Conservation (phyloP, 2,888 invertebrate species). For the Imbricaverruca yamaguchii region DNA sequence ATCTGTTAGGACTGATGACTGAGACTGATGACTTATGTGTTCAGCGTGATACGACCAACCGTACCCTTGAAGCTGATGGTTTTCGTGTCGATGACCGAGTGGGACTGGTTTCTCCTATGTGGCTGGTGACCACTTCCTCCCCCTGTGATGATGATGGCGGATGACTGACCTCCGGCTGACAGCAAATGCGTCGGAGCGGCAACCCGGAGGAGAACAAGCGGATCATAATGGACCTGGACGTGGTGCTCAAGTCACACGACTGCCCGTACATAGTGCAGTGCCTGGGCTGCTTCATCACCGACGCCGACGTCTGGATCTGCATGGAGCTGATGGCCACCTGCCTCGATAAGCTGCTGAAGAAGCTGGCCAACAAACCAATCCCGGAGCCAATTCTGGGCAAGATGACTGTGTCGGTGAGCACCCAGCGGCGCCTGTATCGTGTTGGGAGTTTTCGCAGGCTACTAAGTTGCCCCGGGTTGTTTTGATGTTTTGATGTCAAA, state of each 20-base stretch:
- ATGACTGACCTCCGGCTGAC: constrained; percentile 33
- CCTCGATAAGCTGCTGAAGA: constrained; percentile 89
- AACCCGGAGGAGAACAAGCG: constrained; percentile 95
- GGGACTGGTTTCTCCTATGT: too few species aligned
- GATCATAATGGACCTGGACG: constrained; percentile 97
- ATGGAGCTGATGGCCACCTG: constrained; percentile 99
- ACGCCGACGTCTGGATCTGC: constrained; percentile 98
- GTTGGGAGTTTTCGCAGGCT: too few species aligned
- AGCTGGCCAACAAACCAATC: constrained; percentile 68
- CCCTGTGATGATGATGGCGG: too few species aligned
- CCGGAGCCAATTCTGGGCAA: constrained; percentile 95
- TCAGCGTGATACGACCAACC: too few species aligned
- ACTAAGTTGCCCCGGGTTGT: too few species aligned
- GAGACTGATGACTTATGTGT: too few species aligned
- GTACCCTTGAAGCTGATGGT: too few species aligned
- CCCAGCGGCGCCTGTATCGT: not conserved
- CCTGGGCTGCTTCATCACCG: constrained; percentile 94
- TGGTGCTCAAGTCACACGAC: constrained; percentile 93
- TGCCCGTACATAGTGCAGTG: constrained; percentile 96
- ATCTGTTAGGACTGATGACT: too few species aligned
- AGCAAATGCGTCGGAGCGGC: constrained; percentile 95
- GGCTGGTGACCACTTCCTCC: too few species aligned
- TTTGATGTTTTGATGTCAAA: too few species aligned
- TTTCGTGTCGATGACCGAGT: too few species aligned
- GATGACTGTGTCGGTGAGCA: constrained; percentile 86